Conservation (phyloP, 2,888 invertebrate species). For the Resseliella maxima region DNA sequence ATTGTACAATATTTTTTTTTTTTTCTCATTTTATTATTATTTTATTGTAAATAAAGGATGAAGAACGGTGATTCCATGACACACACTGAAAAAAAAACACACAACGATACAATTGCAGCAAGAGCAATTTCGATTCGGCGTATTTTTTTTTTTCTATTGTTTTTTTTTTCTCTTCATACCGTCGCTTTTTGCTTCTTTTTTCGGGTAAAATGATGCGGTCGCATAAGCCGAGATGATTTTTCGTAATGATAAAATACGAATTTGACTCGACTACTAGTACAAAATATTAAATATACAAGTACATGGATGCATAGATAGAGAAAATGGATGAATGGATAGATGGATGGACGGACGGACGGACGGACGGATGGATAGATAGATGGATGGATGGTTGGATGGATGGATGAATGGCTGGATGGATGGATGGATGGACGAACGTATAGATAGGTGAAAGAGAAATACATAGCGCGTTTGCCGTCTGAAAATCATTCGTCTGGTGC, state of each 20-base stretch:
- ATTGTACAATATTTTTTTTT: no score
- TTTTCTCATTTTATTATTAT: no score
- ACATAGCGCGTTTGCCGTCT: constrained; percentile 50
- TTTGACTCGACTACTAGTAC: constrained; percentile 12
- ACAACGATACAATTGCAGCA: neutral
- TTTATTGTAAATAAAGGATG: no score
- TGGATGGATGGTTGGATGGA: constrained; percentile 24
- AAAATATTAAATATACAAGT: neutral
- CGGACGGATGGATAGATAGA: neutral
- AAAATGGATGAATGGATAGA: neutral
- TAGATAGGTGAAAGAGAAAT: neutral
- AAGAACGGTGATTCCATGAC: no score
- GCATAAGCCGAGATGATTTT: constrained; percentile 39
- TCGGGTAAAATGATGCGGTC: neutral
- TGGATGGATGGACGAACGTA: neutral
- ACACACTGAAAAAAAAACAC: neutral
- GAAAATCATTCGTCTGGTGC: constrained; percentile 49
- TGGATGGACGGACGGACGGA: neutral
- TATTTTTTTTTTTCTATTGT: neutral
- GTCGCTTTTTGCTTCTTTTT: neutral
- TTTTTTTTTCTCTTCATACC: neutral
- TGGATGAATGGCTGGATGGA: constrained; percentile 11
- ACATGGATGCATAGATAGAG: neutral
- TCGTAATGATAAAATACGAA: constrained; percentile 48
- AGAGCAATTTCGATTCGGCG: neutral